Evolutionary conservation across 2,113 vertebrate species (phyloP), one percentile per base, ranked within the genome.

Genomic region (Gyps fulvus): DNA sequence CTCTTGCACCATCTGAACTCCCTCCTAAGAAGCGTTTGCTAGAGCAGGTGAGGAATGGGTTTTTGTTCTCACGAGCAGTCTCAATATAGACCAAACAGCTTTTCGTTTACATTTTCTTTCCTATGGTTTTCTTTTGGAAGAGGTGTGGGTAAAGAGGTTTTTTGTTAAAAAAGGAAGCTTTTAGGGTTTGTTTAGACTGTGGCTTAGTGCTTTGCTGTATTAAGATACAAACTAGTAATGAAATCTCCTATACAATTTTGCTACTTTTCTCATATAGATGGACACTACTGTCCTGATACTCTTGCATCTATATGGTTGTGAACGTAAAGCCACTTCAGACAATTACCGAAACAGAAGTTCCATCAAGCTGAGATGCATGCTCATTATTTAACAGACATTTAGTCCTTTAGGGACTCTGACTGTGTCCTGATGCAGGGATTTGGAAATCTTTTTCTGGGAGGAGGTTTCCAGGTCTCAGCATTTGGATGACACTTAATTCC

Each of bases 71-170:
- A 6, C 10, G 9, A 50, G 13, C 20, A 45, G 16, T 32, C 50
- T 91, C 69, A 47, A 1, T 58, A 13, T 29, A 57, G 47, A n/a
- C 54, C 42, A 84, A 36, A 69, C 2, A 1, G 17, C 20, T 66
- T 89, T 86, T 40, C 15, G 20, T 54, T 70, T 84, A 27, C 15
- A 3, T 81, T 89, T 87, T 54, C 16, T 80, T 40, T 82, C 29
- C 38, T 49, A 11, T 57, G 13, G 4, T 36, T 94, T 83, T 92
- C 43, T 90, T 65, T 45, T 43, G 20, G 54, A 86, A 42, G 57
- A 61, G 3, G 1, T 63, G 13, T 27, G 27, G 8, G 19, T 15
- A 42, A 61, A 71, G 5, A 8, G 0, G 0, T 34, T 36, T 57
- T 54, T 67, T 42, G 2, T 73, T 74, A 9, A 34, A 74, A 61